A percentile compares a stretch with the other conserved stretches of the same genome.
phyloP scores from a whole-genome alignment of 37 sponge, comb jelly and placozoan species.

The Crambe crambe region DNA sequence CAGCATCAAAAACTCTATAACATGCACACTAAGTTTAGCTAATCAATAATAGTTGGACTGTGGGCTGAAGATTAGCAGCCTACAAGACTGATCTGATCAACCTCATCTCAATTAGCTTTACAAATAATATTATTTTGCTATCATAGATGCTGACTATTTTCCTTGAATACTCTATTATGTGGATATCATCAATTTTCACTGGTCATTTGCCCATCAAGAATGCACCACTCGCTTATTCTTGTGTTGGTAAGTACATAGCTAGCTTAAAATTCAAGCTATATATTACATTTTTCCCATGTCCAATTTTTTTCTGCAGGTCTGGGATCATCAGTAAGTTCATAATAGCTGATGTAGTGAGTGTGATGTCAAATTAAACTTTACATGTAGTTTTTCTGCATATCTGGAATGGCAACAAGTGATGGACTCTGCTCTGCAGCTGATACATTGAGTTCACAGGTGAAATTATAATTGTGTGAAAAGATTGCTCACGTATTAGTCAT shows the following conservation, averaged over 20 bases:
- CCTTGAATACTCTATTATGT: neutral
- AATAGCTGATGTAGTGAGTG: neutral
- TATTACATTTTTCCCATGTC: neutral
- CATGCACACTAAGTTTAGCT: too few relatives aligned
- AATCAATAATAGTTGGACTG: too few relatives aligned
- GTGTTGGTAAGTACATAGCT: neutral
- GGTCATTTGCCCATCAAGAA: neutral
- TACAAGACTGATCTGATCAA: too few relatives aligned
- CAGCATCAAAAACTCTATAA: too few relatives aligned
- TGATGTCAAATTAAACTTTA: neutral
- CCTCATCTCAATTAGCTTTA: too few relatives aligned
- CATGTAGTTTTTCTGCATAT: constrained; percentile 39
- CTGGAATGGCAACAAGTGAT: constrained; percentile 32
- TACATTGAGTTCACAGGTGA: constrained; percentile 60
- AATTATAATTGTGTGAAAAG: neutral
- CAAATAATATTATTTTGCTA: too few relatives aligned
- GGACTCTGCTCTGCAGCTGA: constrained; percentile 56
- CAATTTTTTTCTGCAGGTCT: neutral
- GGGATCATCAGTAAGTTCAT: constrained; percentile 31
- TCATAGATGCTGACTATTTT: neutral
- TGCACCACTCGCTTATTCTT: neutral
- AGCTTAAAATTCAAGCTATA: neutral
- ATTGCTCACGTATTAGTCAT: too few relatives aligned
- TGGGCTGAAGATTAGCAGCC: too few relatives aligned
- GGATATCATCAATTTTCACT: neutral